phyloP scores from a whole-genome alignment of 2,888 invertebrate species.

The Mesoligia furuncula region DNA sequence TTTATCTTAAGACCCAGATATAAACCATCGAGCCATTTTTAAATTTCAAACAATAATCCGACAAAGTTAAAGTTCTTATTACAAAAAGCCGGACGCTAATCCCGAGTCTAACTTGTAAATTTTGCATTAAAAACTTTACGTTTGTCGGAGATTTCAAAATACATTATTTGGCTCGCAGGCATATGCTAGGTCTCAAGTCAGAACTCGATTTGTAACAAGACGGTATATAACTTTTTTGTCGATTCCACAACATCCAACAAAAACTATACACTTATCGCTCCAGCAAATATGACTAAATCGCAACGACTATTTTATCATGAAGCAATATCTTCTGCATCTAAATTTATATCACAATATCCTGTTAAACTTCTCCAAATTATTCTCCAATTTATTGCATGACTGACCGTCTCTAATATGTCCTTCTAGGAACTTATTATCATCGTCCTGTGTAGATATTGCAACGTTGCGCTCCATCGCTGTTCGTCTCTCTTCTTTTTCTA shows the following conservation, averaged over 20 bases:
- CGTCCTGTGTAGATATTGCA: slow-evolving; percentile 75
- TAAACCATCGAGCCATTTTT: too few relatives aligned
- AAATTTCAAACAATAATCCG: too few relatives aligned
- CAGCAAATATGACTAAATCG: neutral
- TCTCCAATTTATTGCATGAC: neutral
- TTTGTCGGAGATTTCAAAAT: neutral
- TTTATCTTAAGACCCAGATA: too few relatives aligned
- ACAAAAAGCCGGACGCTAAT: too few relatives aligned
- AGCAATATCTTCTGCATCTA: slow-evolving; percentile 20
- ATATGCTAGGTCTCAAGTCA: neutral
- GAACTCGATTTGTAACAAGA: neutral
- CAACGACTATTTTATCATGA: neutral
- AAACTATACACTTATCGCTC: neutral
- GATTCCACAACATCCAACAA: neutral
- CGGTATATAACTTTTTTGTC: neutral
- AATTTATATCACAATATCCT: neutral
- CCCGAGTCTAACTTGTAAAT: too few relatives aligned
- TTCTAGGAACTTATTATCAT: slow-evolving; percentile 74
- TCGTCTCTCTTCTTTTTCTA: slow-evolving; percentile 63
- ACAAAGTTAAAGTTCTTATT: too few relatives aligned
- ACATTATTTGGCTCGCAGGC: neutral
- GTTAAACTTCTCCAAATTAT: neutral
- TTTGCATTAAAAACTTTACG: neutral
- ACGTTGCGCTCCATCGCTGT: slow-evolving; percentile 67
- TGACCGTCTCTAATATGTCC: slow-evolving; percentile 75